Evolutionary conservation across 2,113 vertebrate genomes (phyloP), one percentile per base, ranked within the genome.

Genomic region (Sarotherodon lohbergeri): DNA sequence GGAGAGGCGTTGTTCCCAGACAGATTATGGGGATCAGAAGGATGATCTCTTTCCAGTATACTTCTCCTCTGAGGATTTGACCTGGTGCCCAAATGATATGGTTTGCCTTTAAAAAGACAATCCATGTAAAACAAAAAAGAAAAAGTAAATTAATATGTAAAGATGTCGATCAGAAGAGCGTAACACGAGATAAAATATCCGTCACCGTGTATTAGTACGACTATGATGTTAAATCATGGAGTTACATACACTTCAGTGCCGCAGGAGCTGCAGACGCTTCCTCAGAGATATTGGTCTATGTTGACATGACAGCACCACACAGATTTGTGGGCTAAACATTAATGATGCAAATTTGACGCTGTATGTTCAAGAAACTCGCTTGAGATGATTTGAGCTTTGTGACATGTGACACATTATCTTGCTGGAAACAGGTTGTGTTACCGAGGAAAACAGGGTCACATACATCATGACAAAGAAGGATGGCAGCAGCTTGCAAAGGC

Each of bases 1-100:
- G 87, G 87, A 81, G 81, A 90, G 59, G 22, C 80, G 80, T 89
- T 90, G 86, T 92, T 93, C 32, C 80, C 5, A 14, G 24, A 63
- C 61, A 89, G 92, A 92, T 93, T 93, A 93, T 71, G 63, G 54
- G 92, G 87, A 92, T 94, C 89, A 94, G 87, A 71, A 50, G 89
- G 90, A 92, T 93, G 91, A 95, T 93, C 88, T 90, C 81, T 80
- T 56, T 80, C 39, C 80, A 54, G 41, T 79, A 36, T 34, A 84
- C 83, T 88, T 80, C 76, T 90, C 87, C 48, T 88, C 50, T 46
- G 41, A 83, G 79, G 80, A 50, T 88, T 90, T 7, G 80, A 63
- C 81, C 76, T 63, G 9, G 34, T 52, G 55, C 48, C 43, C 57
- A 13, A 73, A 50, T 79, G 22, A 87, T 66, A 71, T 17, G 59